These are phyloP conservation scores for Fulmarus glacialis DNA, from an alignment of 2,113 vertebrate genomes.

Conservation along the genomic window DNA sequence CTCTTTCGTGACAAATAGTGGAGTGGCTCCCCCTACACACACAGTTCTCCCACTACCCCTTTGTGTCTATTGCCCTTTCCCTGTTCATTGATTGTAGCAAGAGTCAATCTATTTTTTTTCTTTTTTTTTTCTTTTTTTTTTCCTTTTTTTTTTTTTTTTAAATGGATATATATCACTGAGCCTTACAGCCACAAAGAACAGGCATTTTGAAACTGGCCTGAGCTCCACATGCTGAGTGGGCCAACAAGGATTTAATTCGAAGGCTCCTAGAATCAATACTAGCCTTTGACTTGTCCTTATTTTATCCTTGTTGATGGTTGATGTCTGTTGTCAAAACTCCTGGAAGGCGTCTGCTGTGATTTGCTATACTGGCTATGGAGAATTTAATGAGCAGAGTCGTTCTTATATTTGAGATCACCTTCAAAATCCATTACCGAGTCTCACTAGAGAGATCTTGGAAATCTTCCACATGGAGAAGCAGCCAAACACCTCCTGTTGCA, in stretches of 20 bases:
- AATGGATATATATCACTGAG: conserved; percentile 2
- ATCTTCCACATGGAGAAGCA: conserved; percentile 4
- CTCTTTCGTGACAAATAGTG: background rate
- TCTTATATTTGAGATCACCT: conserved; percentile 51
- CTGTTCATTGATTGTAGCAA: conserved; percentile 35
- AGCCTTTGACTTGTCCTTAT: conserved; percentile 65
- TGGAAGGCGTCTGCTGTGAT: conserved; percentile 50
- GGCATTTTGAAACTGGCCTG: background rate
- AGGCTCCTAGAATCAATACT: conserved; percentile 53
- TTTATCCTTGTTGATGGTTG: conserved; percentile 68
- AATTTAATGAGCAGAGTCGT: conserved; percentile 47
- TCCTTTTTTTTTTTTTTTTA: fast-evolving
- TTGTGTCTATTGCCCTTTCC: conserved; percentile 1
- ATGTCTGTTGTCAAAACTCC: conserved; percentile 64
- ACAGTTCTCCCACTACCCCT: background rate
- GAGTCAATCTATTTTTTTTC: background rate
- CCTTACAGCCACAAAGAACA: background rate
- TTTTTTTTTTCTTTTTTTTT: fast-evolving
- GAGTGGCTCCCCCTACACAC: background rate
- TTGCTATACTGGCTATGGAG: conserved; percentile 29
- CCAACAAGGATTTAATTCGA: conserved; percentile 55
- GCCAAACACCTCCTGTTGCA: background rate
- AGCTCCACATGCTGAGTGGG: conserved; percentile 24
- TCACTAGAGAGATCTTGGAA: conserved; percentile 36
- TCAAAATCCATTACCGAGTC: conserved; percentile 57